Evolutionary conservation across 2,113 vertebrate species (phyloP), one percentile per base, ranked within the genome.

Genomic region (Addax nasomaculatus): DNA sequence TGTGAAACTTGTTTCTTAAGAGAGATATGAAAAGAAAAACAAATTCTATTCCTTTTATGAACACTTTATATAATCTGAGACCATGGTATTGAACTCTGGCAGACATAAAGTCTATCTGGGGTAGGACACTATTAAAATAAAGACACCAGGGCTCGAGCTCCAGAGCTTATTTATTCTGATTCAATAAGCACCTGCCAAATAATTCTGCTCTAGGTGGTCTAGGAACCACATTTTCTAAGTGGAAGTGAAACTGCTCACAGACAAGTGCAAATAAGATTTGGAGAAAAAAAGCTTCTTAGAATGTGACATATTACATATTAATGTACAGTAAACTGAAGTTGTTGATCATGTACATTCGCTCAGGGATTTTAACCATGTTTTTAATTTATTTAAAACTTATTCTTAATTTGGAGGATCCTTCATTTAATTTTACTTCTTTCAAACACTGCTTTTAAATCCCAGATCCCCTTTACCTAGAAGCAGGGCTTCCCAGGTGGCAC

Each of bases 31-130:
- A 57, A 88, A 90, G 2, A 87, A 47, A 90, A 14, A 43, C 4
- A 89, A 89, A 79, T 62, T 89, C 55, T 83, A 78, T 6, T 73
- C 19, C 13, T 93, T 92, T 97, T 51, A n/a, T 86, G n/a, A 92
- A 90, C 12, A 81, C n/a, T n/a, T 78, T 55, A 67, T 1, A 25
- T 67, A 53, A 49, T 36, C 5, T 92, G 43, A 93, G 60, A 51
- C 30, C 9, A 78, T 10, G 9, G 10, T 60, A 60, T 30, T 86
- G 51, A 92, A 55, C 43, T 55, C 30, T 6, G 6, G 16, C 36
- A 36, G 53, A 92, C 2, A n/a, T 4, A 39, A 85, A 43, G 6
- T 76, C 49, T 16, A 23, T 2, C 11, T 53, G n/a, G 60, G 3
- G 5, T 30, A 29, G 45, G 13, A 51, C 27, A 36, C 3, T 29